Evolutionary conservation across 2,113 vertebrate genomes (phyloP).

Genomic region (Otus sunia): DNA sequence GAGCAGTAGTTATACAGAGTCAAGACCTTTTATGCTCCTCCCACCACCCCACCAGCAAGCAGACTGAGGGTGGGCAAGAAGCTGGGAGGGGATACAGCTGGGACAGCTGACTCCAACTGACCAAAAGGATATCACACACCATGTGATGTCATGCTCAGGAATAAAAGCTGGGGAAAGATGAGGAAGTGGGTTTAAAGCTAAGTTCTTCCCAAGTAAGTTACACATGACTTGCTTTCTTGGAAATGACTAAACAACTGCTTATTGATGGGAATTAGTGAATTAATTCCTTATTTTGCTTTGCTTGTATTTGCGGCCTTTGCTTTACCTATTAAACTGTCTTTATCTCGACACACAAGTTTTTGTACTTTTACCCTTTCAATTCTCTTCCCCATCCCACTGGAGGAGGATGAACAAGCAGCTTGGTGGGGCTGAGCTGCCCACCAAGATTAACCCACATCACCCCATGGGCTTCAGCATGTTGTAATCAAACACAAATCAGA

Average conservation of each 20-base stretch:
- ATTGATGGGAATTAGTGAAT: neutral
- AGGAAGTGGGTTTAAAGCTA: neutral
- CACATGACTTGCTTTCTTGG: neutral
- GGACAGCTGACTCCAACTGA: neutral
- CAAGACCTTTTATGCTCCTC: neutral
- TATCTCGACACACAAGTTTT: fast-evolving
- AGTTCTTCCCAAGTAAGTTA: neutral
- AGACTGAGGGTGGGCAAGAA: neutral
- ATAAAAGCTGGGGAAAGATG: neutral
- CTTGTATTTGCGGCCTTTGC: neutral
- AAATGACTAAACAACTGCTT: neutral
- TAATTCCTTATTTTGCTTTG: neutral
- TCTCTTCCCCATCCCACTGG: neutral
- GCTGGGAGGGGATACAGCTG: neutral
- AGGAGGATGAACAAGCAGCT: neutral
- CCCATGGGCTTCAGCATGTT: neutral
- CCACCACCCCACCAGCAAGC: neutral
- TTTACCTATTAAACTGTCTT: neutral
- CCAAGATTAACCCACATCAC: neutral
- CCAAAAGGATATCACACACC: neutral
- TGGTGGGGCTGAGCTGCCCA: neutral
- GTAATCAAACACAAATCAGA: neutral
- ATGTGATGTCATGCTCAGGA: neutral
- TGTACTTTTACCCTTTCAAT: neutral
- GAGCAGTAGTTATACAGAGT: neutral